Conservation (phyloP, 2,888 invertebrate genomes). For the Apamea crenata region DNA sequence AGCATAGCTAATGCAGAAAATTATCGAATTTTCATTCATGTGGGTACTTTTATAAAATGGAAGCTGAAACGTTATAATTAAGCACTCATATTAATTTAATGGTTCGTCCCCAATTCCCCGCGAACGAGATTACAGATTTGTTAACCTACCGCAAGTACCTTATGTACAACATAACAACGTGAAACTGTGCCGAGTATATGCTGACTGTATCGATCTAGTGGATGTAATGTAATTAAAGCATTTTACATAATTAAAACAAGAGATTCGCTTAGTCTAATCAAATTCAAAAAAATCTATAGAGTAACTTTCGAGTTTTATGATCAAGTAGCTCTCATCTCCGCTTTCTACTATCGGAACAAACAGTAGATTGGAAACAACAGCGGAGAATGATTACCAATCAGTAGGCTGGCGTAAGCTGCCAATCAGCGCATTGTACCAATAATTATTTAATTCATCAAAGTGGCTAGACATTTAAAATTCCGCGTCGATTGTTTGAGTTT, state of each 20-base stretch:
- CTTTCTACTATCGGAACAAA: conserved; percentile 54
- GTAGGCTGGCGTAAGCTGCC: conserved; percentile 46
- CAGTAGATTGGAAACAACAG: conserved; percentile 48
- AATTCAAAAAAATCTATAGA: conserved; percentile 13
- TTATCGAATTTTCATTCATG: conserved; percentile 19
- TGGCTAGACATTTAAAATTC: conserved; percentile 49
- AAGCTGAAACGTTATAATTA: conserved; percentile 49
- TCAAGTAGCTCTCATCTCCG: conserved; percentile 30
- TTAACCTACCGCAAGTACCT: conserved; percentile 34
- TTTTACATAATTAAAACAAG: not conserved
- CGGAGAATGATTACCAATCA: conserved; percentile 58
- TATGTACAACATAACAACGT: conserved; percentile 17
- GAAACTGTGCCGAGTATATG: conserved; percentile 6
- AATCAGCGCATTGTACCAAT: conserved; percentile 57
- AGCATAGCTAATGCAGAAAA: conserved; percentile 10
- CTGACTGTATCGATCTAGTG: conserved; percentile 2
- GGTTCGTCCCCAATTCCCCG: conserved; percentile 50
- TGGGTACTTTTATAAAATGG: conserved; percentile 32
- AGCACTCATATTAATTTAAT: conserved; percentile 60
- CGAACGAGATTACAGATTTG: conserved; percentile 51
- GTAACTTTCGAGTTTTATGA: conserved; percentile 28
- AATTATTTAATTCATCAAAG: conserved; percentile 65
- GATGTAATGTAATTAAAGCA: conserved; percentile 14
- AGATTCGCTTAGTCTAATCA: not conserved
- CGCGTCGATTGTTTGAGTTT: conserved; percentile 40